phyloP scores from a whole-genome alignment of 92 coral and sea anemone genomes.

The Porites evermanni region DNA sequence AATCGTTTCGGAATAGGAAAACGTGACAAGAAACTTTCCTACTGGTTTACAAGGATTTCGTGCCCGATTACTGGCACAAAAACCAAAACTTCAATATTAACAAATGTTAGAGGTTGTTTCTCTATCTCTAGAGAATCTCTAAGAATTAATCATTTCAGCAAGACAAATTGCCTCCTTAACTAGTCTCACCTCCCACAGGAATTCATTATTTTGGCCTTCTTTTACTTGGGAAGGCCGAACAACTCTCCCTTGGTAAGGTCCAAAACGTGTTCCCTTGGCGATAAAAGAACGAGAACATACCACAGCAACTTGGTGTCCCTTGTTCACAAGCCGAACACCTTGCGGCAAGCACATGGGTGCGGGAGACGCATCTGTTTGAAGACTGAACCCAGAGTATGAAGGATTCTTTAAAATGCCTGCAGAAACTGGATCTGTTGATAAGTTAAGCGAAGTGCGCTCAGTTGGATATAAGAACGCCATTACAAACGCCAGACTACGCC shows the following conservation, averaged over 20 bases:
- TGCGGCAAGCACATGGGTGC: slow-evolving; percentile 24
- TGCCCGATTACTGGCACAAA: no score
- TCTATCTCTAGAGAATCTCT: no score
- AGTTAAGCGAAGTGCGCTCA: not conserved
- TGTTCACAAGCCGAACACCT: slow-evolving; percentile 29
- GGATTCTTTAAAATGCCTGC: slow-evolving; percentile 14
- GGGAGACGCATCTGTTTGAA: not conserved
- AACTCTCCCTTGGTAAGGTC: slow-evolving; percentile 90
- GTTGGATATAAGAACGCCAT: slow-evolving; percentile 8
- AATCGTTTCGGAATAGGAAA: not conserved
- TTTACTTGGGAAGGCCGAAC: slow-evolving; percentile 66
- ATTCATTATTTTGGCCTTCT: slow-evolving; percentile 65
- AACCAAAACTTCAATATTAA: no score
- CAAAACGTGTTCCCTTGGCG: slow-evolving; percentile 89
- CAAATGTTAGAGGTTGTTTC: not conserved
- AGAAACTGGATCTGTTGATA: not conserved
- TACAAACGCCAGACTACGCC: no score
- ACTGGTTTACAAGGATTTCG: not conserved
- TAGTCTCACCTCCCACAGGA: slow-evolving; percentile 83
- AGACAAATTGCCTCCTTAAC: not conserved
- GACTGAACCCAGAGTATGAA: not conserved
- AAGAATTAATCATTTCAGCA: no score
- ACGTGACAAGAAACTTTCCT: not conserved
- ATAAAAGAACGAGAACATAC: slow-evolving; percentile 77
- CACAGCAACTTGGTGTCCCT: slow-evolving; percentile 34